These are phyloP conservation scores for Dromas ardeola DNA, from an alignment of 2,113 vertebrate genomes.

Conservation along the genomic window DNA sequence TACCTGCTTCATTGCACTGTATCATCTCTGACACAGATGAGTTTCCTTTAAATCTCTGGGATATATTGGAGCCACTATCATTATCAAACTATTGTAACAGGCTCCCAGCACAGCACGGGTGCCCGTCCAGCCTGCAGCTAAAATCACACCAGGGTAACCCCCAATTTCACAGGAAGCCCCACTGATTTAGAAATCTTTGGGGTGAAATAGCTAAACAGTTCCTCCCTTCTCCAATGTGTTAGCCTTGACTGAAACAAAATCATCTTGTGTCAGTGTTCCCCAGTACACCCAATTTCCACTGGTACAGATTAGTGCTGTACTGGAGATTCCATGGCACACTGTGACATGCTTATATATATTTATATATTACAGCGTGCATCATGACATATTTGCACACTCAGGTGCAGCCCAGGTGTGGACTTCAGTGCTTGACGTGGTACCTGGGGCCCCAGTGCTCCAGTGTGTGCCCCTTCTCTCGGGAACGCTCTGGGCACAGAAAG, in stretches of 20 bases:
- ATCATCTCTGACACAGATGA: neutral
- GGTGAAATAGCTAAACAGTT: neutral
- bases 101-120: neutral
- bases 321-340: neutral
- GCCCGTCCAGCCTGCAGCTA: neutral
- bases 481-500: neutral
- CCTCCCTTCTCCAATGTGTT: neutral
- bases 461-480: neutral
- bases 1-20: neutral
- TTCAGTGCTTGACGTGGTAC: neutral
- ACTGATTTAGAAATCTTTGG: neutral
- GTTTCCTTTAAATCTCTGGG: conserved; percentile 26
- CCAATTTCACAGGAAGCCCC: neutral
- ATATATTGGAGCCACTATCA: neutral
- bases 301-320: neutral
- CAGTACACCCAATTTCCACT: neutral
- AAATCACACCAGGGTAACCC: neutral
- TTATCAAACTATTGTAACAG: neutral
- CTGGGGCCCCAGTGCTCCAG: neutral
- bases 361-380: neutral
- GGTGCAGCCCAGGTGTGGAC: neutral
- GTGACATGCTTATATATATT: neutral
- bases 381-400: neutral
- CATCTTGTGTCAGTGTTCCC: neutral
- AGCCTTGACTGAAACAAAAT: neutral